phyloP scores from a whole-genome alignment of 2,888 invertebrate species.

The Brachyopa scutellaris region DNA sequence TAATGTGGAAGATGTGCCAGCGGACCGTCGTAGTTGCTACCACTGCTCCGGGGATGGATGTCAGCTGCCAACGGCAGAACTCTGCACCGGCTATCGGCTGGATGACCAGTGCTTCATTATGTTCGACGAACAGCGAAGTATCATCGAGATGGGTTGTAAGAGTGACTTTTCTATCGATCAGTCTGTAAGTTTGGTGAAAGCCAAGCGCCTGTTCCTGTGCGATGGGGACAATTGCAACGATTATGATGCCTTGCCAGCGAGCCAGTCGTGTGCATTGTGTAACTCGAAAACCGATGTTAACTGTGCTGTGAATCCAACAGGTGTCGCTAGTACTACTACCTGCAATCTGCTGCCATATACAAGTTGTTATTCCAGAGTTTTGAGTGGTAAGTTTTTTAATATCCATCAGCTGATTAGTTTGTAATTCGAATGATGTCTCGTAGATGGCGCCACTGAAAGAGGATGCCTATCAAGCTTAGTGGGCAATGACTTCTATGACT shows the following conservation, averaged over 20 bases:
- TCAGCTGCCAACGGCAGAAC: constrained; percentile 68
- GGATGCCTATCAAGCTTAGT: constrained; percentile 78
- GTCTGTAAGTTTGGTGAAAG: constrained; percentile 73
- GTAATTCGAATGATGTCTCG: background rate
- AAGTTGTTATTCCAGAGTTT: constrained; percentile 77
- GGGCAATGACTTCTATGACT: constrained; percentile 77
- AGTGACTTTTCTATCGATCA: constrained; percentile 76
- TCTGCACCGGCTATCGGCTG: constrained; percentile 76
- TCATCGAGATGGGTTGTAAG: constrained; percentile 76
- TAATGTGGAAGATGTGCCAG: constrained; percentile 75
- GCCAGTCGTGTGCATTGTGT: constrained; percentile 76
- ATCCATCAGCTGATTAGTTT: background rate
- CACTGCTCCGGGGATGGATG: constrained; percentile 76
- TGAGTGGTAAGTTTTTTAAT: constrained; percentile 52
- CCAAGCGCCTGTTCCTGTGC: constrained; percentile 76
- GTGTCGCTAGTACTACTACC: constrained; percentile 68
- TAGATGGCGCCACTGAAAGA: constrained; percentile 79
- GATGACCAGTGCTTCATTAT: constrained; percentile 77
- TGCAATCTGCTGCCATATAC: constrained; percentile 75
- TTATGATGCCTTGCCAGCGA: constrained; percentile 70
- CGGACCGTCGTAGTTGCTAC: constrained; percentile 74
- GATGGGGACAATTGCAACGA: constrained; percentile 76
- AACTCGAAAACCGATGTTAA: constrained; percentile 77
- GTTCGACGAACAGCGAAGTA: constrained; percentile 75
- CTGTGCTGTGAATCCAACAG: constrained; percentile 75